These are phyloP conservation scores for Microtus montanus DNA, from an alignment of 2,113 vertebrate genomes.

Conservation along the genomic window DNA sequence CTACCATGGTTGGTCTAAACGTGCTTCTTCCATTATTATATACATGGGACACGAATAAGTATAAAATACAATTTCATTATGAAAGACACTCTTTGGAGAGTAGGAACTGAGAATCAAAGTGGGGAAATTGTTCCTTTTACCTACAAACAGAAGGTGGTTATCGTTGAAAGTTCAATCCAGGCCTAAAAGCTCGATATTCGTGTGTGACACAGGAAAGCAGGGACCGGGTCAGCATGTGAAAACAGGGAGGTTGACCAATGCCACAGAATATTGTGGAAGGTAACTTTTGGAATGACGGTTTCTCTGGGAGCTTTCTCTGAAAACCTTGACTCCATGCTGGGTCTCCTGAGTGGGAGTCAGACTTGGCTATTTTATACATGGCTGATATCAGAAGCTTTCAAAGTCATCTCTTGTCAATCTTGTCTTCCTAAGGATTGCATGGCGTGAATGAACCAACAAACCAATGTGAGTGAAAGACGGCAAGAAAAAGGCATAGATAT, in stretches of 20 bases:
- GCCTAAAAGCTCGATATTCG: rapidly evolving
- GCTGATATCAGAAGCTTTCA: not conserved
- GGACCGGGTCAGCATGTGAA: rapidly evolving
- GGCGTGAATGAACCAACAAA: not conserved
- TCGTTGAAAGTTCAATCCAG: not conserved
- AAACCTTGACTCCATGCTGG: not conserved
- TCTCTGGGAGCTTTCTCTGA: not conserved
- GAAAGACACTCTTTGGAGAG: not conserved
- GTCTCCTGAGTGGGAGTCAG: not conserved
- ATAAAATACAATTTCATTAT: not conserved
- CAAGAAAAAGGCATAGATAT: not conserved
- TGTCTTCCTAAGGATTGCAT: not conserved
- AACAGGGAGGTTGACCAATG: not conserved
- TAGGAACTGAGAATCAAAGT: not conserved
- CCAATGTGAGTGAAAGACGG: not conserved
- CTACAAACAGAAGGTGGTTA: not conserved
- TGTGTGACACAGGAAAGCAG: rapidly evolving
- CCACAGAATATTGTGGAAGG: not conserved
- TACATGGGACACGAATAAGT: not conserved
- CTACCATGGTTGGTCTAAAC: not conserved
- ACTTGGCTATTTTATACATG: not conserved
- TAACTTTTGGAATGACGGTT: not conserved
- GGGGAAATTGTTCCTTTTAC: not conserved
- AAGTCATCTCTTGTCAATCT: not conserved
- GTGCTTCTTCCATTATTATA: not conserved